Conservation (phyloP, 92 coral and sea anemone species). For the Isaurus tuberculatus region DNA sequence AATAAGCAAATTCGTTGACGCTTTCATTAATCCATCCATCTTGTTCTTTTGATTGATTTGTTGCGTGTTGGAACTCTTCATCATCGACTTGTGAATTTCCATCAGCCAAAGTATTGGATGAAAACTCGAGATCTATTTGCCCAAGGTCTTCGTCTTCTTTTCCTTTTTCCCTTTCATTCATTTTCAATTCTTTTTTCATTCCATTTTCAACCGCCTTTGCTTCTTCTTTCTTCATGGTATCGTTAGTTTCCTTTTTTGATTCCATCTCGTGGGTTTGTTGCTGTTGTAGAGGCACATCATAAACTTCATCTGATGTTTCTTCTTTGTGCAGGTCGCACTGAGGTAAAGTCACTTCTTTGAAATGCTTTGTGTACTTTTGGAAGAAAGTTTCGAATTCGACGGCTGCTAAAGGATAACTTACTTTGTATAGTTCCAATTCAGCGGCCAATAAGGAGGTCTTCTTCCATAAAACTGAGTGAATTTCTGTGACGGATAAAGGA, state of each 20-base stretch:
- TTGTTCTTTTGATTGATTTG: not conserved
- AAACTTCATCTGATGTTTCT: not conserved
- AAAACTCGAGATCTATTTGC: constrained; percentile 32
- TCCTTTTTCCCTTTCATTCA: not conserved
- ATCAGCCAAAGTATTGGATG: not conserved
- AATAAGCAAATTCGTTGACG: not conserved
- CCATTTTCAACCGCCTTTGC: not conserved
- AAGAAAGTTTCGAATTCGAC: constrained; percentile 2
- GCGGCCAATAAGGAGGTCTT: constrained; percentile 61
- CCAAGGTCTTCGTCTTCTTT: constrained; percentile 21
- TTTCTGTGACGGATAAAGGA: constrained; percentile 52
- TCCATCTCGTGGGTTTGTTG: not conserved
- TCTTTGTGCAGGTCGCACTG: not conserved
- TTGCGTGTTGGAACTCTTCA: not conserved
- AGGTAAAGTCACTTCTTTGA: constrained; percentile 1
- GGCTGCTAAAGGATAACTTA: constrained; percentile 36
- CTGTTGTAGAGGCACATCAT: not conserved
- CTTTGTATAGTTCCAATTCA: constrained; percentile 65
- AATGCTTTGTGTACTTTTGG: constrained; percentile 12
- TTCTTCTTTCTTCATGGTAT: constrained; percentile 2
- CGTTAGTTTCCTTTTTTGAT: not conserved
- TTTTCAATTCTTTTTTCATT: not conserved
- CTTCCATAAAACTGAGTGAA: constrained; percentile 83
- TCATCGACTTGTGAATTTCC: not conserved
- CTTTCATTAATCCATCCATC: constrained; percentile 5